These are phyloP conservation scores for Stomatorhinus walkeri DNA, from an alignment of 2,797 vertebrate genomes.

Conservation along the genomic window DNA sequence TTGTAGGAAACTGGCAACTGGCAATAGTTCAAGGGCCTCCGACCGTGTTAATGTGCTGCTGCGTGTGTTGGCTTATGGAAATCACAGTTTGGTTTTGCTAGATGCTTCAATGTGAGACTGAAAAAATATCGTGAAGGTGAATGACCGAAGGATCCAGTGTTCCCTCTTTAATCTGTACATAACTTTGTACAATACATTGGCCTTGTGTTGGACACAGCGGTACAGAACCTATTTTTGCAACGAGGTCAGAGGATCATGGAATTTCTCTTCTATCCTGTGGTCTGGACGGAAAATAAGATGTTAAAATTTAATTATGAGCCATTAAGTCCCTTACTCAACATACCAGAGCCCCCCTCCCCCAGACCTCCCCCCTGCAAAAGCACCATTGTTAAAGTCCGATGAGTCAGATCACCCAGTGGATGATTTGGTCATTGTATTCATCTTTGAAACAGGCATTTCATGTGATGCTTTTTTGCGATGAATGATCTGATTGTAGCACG, in stretches of 20 bases:
- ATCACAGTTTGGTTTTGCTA: not conserved
- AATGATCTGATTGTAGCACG: not conserved
- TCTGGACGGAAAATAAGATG: slow-evolving; percentile 27
- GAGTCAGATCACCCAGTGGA: not conserved
- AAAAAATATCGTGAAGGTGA: not conserved
- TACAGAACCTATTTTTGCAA: slow-evolving; percentile 23
- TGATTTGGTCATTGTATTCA: not conserved
- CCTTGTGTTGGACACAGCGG: slow-evolving; percentile 28
- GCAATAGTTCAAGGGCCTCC: not conserved
- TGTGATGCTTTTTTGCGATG: not conserved
- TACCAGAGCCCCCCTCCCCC: not conserved
- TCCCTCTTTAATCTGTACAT: not conserved
- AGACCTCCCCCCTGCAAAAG: not conserved
- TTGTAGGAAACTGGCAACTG: not conserved
- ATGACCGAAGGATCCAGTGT: not conserved
- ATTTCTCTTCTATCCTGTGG: slow-evolving; percentile 11
- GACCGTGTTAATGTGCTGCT: not conserved
- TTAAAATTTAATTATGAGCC: slow-evolving; percentile 19
- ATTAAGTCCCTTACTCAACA: not conserved
- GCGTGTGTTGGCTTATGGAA: not conserved
- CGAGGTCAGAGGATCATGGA: slow-evolving; percentile 31
- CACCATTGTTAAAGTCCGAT: not conserved
- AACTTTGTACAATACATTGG: not conserved
- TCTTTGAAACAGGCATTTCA: not conserved
- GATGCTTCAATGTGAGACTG: not conserved